Conservation (phyloP, 2,113 vertebrate species). For the Buteo buteo region DNA sequence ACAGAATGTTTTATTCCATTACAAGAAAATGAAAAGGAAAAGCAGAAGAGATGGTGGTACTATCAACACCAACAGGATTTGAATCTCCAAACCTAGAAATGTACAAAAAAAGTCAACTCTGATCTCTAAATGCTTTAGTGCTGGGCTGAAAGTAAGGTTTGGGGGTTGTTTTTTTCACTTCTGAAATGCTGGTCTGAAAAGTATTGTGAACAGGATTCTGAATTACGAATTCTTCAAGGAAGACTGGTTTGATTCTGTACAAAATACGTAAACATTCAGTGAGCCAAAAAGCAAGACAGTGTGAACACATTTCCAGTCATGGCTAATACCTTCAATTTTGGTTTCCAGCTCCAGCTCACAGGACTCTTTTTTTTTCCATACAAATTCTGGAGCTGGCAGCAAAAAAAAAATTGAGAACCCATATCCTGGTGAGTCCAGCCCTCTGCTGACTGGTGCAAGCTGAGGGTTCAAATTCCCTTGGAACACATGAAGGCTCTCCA, state of each 20-base stretch:
- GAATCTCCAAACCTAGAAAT: not conserved
- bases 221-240: not conserved
- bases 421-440: not conserved
- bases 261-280: not conserved
- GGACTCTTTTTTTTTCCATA: not conserved
- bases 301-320: not conserved
- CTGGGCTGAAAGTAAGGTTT: not conserved
- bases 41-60: accelerated
- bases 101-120: not conserved
- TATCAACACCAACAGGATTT: not conserved
- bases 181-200: not conserved
- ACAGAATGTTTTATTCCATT: not conserved
- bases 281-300: not conserved
- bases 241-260: not conserved
- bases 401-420: not conserved
- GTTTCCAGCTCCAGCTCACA: not conserved
- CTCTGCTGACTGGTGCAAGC: not conserved
- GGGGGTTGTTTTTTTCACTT: not conserved
- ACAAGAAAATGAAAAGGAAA: not conserved
- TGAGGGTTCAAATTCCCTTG: not conserved
- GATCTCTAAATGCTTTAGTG: not conserved
- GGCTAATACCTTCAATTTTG: not conserved
- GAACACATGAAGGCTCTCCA: not conserved
- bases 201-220: not conserved
- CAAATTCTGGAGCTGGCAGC: not conserved